Base-by-base conservation (phyloP, 2,113 vertebrate genomes). In the Phaetusa simplex region DNA sequence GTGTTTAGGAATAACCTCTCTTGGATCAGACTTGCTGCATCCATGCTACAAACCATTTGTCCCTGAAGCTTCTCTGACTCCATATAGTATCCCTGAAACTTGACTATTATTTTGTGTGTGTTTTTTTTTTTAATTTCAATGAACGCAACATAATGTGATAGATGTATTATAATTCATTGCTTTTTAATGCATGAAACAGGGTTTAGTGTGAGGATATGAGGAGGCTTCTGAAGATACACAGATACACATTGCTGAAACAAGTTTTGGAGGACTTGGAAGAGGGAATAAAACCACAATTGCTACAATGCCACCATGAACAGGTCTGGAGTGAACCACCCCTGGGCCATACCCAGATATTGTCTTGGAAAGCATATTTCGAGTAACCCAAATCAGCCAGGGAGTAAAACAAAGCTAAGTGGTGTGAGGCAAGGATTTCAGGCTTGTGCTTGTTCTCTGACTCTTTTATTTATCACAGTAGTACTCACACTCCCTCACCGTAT, bases 111-210 rank as follows among this genome's bases (percentile, higher is more conserved):
- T 78, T 78, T 55, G 3, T 36, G 5, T 5, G 13, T 16, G 18
- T 16, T 52, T 36, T 82, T 29, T 22, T 2, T 58, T 29, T 59
- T 90, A 80, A 23, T 5, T 50, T 79, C 38, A 64, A 82, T 11
- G 26, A 87, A 43, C 38, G 19, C 3, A 70, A 30, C 4, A 23
- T 38, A 56, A 47, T 4, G 3, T 50, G 32, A 62, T 40, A 14
- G 3, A 8, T 42, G 2, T 58, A 26, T 67, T 82, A 19, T 8
- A 50, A 49, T 47, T 43, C 2, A 20, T 38, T 34, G 2, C 0
- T 22, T 85, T 70, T 82, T 64, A 59, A 40, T 23, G 15, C 5
- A 42, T 71, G 32, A 85, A 82, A 62, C 5, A n/a, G 10, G 4
- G 4, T 59, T 64, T 74, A 17, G 5, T 0, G 0, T 74, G 10